phyloP scores from a whole-genome alignment of 2,113 vertebrate genomes.

The Ictalurus punctatus region DNA sequence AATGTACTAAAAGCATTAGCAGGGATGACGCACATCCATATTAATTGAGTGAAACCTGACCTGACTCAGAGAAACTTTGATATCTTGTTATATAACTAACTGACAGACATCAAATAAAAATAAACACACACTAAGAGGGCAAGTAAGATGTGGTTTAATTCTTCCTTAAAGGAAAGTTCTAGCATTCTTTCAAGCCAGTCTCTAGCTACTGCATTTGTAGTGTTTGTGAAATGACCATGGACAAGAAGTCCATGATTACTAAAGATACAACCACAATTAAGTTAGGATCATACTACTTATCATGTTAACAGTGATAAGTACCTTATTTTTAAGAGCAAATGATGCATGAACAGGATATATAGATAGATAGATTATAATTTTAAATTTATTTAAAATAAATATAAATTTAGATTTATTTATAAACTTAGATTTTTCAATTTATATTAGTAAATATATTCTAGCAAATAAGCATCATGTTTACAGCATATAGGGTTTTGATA shows the following conservation, averaged over 20 bases:
- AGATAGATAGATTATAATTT: neutral
- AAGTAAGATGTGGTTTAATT: neutral
- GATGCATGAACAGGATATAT: neutral
- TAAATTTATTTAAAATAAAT: no score
- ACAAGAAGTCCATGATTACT: neutral
- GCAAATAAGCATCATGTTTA: neutral
- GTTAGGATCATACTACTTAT: neutral
- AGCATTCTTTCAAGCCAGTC: neutral
- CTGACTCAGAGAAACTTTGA: neutral
- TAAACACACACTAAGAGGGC: neutral
- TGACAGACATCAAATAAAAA: constrained; percentile 6
- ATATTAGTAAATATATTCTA: neutral
- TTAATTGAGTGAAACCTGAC: neutral
- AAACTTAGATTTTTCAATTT: neutral
- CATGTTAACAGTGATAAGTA: neutral
- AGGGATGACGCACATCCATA: neutral
- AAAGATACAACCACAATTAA: neutral
- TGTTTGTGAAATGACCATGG: neutral
- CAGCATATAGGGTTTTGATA: neutral
- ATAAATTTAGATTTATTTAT: no score
- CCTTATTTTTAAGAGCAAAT: neutral
- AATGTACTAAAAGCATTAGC: neutral
- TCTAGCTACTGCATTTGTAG: neutral
- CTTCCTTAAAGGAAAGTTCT: neutral
- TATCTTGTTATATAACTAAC: constrained; percentile 7